These are phyloP conservation scores for Arothron firmamentum DNA, from an alignment of 2,113 vertebrate species.

Conservation along the genomic window DNA sequence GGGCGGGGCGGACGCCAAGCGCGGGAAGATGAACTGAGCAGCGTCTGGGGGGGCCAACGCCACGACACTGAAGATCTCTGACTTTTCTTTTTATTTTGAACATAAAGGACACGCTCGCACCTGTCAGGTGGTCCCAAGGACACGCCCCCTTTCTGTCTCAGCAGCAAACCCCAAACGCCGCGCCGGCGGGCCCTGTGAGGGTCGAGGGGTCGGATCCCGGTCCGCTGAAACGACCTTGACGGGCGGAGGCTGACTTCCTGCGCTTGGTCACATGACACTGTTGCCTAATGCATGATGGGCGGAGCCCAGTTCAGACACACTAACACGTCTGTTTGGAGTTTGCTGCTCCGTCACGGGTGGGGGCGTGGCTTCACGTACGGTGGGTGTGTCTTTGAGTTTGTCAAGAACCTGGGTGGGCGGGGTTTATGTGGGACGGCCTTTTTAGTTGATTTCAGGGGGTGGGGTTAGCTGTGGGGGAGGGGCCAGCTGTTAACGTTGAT, in stretches of 20 bases:
- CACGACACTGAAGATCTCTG: conserved; percentile 35
- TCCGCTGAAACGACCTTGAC: too few relatives aligned
- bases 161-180: conserved; percentile 53
- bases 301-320: too few relatives aligned
- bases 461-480: conserved; percentile 18
- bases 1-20: conserved; percentile 42
- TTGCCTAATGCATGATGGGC: not conserved
- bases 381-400: conserved; percentile 25
- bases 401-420: conserved; percentile 26
- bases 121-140: conserved; percentile 22
- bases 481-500: conserved; percentile 75
- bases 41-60: conserved; percentile 10
- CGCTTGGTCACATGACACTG: not conserved
- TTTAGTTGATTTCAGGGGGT: not conserved
- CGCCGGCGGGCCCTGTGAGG: not conserved
- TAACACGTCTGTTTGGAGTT: conserved; percentile 33
- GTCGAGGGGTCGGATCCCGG: not conserved
- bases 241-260: too few relatives aligned
- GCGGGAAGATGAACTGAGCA: conserved; percentile 47
- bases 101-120: conserved; percentile 8
- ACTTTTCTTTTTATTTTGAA: conserved; percentile 13
- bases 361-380: conserved; percentile 4
- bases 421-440: not conserved
- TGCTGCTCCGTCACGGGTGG: conserved; percentile 19
- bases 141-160: conserved; percentile 22